Evolutionary conservation across 2,888 invertebrate genomes (phyloP), one percentile per base, ranked within the genome.

Genomic region (Thumatha senex): DNA sequence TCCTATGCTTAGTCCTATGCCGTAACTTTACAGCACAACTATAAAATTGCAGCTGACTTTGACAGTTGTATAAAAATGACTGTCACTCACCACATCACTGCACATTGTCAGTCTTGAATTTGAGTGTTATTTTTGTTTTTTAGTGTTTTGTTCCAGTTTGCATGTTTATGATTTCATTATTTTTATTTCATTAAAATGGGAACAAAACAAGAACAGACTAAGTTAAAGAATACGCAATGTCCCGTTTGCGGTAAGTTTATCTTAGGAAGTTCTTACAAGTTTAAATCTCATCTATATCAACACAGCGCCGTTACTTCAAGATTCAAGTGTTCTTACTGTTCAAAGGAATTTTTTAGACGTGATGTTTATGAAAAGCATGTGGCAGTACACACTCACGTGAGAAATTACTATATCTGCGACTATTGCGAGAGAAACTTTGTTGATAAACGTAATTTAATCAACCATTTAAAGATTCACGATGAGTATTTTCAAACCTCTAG

Each of bases 381-480:
- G 3, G 55, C 56, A 0, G 54, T 58, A 0, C 84, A 84, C 48
- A 64, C 61, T 10, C 73, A 71, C 1, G 55, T 59, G 5, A 67
- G 63, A 11, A 80, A 75, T 48, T 41, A 50, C 0, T 78, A 61
- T 40, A 55, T 65, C 0, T 88, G 88, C 8, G 86, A 87, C 14
- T 70, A 85, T 7, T 88, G 88, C 8, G 80, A 76, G 0, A 72
- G 86, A 0, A 60, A 68, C 0, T 88, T 84, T 10, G 70, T 76
- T 0, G 80, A 78, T 10, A 88, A 86, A 61, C 63, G 77, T 0
- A 87, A 84, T 46, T 52, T 88, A 1, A 67, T 83, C 0, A 50
- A 52, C 0, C 88, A 88, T 47, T 30, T 88, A 0, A 72, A 69
- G 38, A 61, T 85, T 0, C 88, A 88, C 18, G 84, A 86, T 1